phyloP scores from a whole-genome alignment of 2,797 vertebrate species.

The Eidolon dupreanum region DNA sequence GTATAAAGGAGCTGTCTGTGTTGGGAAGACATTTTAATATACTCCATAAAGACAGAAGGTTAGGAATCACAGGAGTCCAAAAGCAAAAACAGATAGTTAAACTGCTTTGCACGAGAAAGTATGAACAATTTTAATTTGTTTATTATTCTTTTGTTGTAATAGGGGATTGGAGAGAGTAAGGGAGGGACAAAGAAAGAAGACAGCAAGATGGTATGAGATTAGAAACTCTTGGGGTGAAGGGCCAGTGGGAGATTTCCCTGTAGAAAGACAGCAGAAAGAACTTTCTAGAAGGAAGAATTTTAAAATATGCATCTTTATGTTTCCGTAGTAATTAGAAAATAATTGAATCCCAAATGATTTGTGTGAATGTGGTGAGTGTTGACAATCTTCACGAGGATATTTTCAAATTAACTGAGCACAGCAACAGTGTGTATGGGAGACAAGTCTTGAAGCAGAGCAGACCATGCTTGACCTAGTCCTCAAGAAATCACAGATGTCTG shows the following conservation, averaged over 20 bases:
- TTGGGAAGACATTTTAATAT: neutral
- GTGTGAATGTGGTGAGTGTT: neutral
- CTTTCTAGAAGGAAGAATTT: neutral
- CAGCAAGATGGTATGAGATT: neutral
- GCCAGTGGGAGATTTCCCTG: neutral
- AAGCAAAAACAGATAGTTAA: neutral
- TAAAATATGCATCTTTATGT: neutral
- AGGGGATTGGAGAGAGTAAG: neutral
- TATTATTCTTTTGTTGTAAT: neutral
- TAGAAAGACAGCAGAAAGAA: neutral
- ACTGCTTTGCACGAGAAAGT: neutral
- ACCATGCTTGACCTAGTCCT: neutral
- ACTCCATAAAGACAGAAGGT: neutral
- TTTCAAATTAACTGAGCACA: neutral
- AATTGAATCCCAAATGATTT: neutral
- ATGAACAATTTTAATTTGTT: neutral
- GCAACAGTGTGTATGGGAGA: neutral
- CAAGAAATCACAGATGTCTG: neutral
- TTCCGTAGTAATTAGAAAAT: neutral
- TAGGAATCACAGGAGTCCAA: neutral
- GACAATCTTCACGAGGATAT: neutral
- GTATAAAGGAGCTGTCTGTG: neutral
- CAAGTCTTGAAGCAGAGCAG: neutral
- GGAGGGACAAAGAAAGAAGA: neutral
- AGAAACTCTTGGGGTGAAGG: neutral